phyloP scores from a whole-genome alignment of 2,888 invertebrate species.

The Malthinus flaveolus region DNA sequence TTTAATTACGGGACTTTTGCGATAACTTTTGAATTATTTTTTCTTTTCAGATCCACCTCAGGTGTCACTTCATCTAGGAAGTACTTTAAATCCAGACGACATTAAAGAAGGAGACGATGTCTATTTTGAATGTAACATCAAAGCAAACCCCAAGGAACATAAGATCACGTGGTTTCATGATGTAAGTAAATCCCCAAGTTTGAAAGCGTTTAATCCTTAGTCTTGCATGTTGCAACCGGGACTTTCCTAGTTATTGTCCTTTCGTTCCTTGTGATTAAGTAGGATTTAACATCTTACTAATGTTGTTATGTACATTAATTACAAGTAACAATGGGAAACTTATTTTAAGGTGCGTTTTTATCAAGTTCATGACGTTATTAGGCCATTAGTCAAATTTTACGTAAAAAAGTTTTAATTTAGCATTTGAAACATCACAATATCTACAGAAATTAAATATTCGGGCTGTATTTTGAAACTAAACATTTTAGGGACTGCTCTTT shows the following conservation, averaged over 20 bases:
- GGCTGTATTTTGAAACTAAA: too few species aligned
- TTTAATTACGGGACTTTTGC: too few species aligned
- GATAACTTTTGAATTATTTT: not conserved
- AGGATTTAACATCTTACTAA: constrained; percentile 37
- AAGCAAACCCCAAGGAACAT: constrained; percentile 74
- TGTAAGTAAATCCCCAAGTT: constrained; percentile 59
- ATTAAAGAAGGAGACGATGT: constrained; percentile 82
- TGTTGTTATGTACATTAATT: constrained; percentile 22
- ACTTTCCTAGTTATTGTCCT: constrained; percentile 36
- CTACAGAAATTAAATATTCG: too few species aligned
- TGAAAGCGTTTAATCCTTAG: constrained; percentile 28
- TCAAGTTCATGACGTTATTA: too few species aligned
- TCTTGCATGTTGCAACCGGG: constrained; percentile 34
- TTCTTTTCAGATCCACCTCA: constrained; percentile 69
- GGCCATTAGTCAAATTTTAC: too few species aligned
- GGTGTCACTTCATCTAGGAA: constrained; percentile 72
- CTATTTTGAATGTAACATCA: constrained; percentile 79
- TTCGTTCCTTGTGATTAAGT: constrained; percentile 38
- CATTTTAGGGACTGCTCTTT: too few species aligned
- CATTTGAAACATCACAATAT: too few species aligned
- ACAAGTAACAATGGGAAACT: not conserved
- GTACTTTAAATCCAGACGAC: constrained; percentile 73
- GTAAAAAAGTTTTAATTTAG: too few species aligned
- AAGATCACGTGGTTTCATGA: constrained; percentile 79
- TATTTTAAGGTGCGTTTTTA: too few species aligned